phyloP scores from a whole-genome alignment of 1,140 invertebrate species.

The Aphaenogaster ashmeadi region DNA sequence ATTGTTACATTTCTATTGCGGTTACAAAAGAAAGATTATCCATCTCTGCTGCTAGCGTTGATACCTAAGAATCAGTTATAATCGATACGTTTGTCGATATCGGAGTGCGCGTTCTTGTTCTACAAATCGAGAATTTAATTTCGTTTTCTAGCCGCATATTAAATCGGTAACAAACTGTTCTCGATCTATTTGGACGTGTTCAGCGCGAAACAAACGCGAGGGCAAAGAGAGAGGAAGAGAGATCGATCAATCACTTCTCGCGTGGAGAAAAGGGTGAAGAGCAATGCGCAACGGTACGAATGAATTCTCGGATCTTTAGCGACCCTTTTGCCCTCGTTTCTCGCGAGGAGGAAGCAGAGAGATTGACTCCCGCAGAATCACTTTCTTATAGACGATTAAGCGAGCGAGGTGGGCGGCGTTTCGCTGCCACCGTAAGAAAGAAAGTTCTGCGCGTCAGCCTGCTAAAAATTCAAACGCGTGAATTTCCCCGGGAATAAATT shows the following conservation, averaged over 20 bases:
- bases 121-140: constrained; percentile 42
- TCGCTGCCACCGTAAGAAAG: constrained; percentile 31
- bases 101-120: not conserved
- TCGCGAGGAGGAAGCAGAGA: constrained; percentile 9
- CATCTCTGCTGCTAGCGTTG: not conserved
- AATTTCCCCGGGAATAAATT: constrained; percentile 84
- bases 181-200: constrained; percentile 24
- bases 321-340: constrained; percentile 17
- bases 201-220: constrained; percentile 5
- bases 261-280: constrained; percentile 13
- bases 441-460: constrained; percentile 74
- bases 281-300: not conserved
- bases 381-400: constrained; percentile 71
- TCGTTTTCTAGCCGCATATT: constrained; percentile 24
- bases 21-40: not conserved
- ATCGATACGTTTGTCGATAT: constrained; percentile 8
- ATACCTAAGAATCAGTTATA: constrained; percentile 26
- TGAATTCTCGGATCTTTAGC: constrained; percentile 27
- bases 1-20: not conserved
- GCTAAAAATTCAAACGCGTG: constrained; percentile 83
- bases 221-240: not conserved
- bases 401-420: constrained; percentile 53
- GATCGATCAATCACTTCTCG: constrained; percentile 31
- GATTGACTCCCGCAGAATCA: constrained; percentile 59
- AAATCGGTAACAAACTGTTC: constrained; percentile 31